phyloP scores from a whole-genome alignment of 2,797 vertebrate species.

The Nasua narica region DNA sequence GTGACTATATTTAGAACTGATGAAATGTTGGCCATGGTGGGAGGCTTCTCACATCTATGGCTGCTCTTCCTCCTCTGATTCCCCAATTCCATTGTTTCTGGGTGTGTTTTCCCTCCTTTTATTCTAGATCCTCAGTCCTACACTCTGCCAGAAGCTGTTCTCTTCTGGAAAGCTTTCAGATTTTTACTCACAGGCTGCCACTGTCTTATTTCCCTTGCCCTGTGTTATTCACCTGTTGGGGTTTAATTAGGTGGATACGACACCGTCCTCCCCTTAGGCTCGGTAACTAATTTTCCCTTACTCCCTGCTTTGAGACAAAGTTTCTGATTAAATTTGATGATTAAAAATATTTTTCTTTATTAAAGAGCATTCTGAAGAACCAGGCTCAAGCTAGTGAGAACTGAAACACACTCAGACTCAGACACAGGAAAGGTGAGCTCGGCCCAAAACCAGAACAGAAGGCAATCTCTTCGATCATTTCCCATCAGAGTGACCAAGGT shows the following conservation, averaged over 20 bases:
- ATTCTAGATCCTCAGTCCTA: neutral
- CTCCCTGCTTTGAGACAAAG: neutral
- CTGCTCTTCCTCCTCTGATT: neutral
- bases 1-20: constrained; percentile 60
- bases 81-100: neutral
- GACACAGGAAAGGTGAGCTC: neutral
- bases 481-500: neutral
- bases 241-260: constrained; percentile 15
- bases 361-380: neutral
- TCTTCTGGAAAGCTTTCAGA: neutral
- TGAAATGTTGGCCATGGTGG: neutral
- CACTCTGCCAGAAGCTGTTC: neutral
- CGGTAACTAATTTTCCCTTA: neutral
- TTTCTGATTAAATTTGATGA: constrained; percentile 15
- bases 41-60: neutral
- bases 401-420: neutral
- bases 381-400: neutral
- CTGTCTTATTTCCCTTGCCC: neutral
- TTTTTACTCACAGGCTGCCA: neutral
- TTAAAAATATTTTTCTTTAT: constrained; percentile 41
- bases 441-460: neutral
- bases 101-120: neutral
- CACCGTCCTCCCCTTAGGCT: neutral
- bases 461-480: neutral
- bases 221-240: neutral